These are phyloP conservation scores for Lindbergichthys nudifrons DNA, from an alignment of 2,797 vertebrate species.

Conservation along the genomic window DNA sequence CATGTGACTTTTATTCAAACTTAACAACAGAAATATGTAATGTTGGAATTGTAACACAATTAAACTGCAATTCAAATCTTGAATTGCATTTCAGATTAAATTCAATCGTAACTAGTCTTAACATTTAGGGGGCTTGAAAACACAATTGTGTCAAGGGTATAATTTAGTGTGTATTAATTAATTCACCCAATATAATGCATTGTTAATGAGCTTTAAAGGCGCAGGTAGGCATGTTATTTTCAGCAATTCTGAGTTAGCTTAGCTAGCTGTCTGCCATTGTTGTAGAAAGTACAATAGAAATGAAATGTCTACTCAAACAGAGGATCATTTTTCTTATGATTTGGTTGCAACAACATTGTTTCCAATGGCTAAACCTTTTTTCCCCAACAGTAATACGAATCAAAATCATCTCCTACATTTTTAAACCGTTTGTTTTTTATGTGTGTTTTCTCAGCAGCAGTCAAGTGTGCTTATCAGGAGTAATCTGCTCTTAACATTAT, in stretches of 20 bases:
- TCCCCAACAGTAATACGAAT: neutral
- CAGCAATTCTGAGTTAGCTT: too few relatives aligned
- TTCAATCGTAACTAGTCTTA: too few relatives aligned
- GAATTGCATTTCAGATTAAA: too few relatives aligned
- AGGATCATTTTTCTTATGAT: neutral
- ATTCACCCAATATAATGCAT: neutral
- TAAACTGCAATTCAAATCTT: too few relatives aligned
- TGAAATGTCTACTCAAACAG: neutral
- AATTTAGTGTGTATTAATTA: neutral
- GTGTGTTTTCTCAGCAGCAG: neutral
- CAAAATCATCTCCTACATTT: neutral
- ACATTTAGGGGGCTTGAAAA: neutral
- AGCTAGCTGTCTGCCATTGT: too few relatives aligned
- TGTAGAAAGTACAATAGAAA: neutral
- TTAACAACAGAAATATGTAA: too few relatives aligned
- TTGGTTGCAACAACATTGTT: neutral
- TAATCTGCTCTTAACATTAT: constrained; percentile 3
- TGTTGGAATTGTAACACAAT: too few relatives aligned
- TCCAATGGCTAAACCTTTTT: neutral
- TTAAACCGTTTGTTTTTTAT: neutral
- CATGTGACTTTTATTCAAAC: too few relatives aligned
- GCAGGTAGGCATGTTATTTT: neutral
- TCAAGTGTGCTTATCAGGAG: neutral
- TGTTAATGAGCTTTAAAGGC: neutral
- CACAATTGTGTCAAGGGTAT: neutral